Base-by-base conservation (phyloP, 1,140 invertebrate genomes). In the Linepithema humile region DNA sequence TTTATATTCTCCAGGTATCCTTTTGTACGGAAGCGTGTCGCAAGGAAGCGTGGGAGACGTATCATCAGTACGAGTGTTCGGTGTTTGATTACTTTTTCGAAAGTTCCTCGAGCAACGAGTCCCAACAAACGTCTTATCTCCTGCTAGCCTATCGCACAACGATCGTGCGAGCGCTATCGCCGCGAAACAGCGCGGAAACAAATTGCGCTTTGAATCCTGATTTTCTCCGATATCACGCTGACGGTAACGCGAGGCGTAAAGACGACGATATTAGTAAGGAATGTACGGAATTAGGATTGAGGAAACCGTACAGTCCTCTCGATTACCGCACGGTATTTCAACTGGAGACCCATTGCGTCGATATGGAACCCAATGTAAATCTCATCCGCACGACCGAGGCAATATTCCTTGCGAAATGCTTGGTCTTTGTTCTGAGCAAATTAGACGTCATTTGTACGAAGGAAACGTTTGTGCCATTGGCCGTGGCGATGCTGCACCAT, bases 21-120 rank as follows among this genome's bases (percentile, higher is more conserved):
- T 95, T 93, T 84, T 96, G 96, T 87, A 94, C 94, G 29, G 91
- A 93, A 45, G 78, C 92, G 17, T 96, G 96, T 88, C 88, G 93
- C n/a, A 77, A 87, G 20, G 83, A 90, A 64, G 92, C 95, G 1
- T 95, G 95, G 95, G 74, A 90, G 2, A 73, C 73, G 0, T 95
- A 94, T 85, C 96, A 96, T 87, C 89, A 90, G 85, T 95, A 92
- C 62, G 96, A 96, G 88, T 96, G 96, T 88, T 82, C 82, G 26
- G 90, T 95, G 69, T 92, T 96, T 29, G 88, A 94, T 78, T 84
- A 90, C 69, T 93, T 96, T 92, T 70, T 88, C 86, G 78, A 91
- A 87, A 69, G 91, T 85, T 64, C 91, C 91, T 57, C 84, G 92
- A 88, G 84, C 40, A 48, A 55, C 20, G 50, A 40, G 32, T 26